These are phyloP conservation scores for Lagodon rhomboides DNA, from an alignment of 2,797 vertebrate genomes.

Conservation along the genomic window DNA sequence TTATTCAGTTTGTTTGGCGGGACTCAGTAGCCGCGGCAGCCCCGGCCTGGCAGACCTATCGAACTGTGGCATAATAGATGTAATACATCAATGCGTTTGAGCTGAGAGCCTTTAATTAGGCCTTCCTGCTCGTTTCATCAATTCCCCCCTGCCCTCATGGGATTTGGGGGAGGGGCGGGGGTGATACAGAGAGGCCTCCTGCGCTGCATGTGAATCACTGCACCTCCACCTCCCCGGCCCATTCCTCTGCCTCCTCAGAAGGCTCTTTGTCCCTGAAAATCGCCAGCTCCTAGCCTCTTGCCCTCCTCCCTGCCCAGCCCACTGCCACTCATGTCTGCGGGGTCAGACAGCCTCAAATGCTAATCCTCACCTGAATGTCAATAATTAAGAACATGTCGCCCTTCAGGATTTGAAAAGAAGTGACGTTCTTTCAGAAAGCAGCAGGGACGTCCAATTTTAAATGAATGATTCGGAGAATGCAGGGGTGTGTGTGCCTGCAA, in stretches of 20 bases:
- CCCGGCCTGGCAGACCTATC: constrained; percentile 93
- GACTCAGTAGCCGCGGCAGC: constrained; percentile 91
- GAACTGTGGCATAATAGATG: constrained; percentile 97
- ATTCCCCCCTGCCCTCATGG: constrained; percentile 86
- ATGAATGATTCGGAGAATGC: constrained; percentile 29
- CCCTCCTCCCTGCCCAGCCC: constrained; percentile 64
- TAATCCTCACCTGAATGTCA: constrained; percentile 75
- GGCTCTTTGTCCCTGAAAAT: constrained; percentile 72
- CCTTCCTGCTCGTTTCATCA: constrained; percentile 98
- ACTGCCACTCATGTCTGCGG: constrained; percentile 66
- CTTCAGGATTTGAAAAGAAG: constrained; percentile 58
- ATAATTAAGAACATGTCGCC: constrained; percentile 73
- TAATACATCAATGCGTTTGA: constrained; percentile 99
- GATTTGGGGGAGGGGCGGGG: constrained; percentile 84
- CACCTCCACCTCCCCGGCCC: constrained; percentile 61
- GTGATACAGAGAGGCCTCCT: constrained; percentile 86
- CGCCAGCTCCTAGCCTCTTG: constrained; percentile 68
- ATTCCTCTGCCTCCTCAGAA: constrained; percentile 58
- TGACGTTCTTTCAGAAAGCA: constrained; percentile 48
- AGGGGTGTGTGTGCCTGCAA: too few relatives aligned
- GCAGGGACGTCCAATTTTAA: constrained; percentile 40
- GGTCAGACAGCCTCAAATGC: constrained; percentile 71
- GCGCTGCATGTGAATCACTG: constrained; percentile 90
- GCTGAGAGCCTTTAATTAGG: constrained; percentile 99
- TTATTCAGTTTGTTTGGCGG: constrained; percentile 96